Percentiles rank a stretch among this genome's conserved stretches.
Evolutionary conservation across 2,113 vertebrate species (phyloP).

Genomic region (Pterocles burchelli): DNA sequence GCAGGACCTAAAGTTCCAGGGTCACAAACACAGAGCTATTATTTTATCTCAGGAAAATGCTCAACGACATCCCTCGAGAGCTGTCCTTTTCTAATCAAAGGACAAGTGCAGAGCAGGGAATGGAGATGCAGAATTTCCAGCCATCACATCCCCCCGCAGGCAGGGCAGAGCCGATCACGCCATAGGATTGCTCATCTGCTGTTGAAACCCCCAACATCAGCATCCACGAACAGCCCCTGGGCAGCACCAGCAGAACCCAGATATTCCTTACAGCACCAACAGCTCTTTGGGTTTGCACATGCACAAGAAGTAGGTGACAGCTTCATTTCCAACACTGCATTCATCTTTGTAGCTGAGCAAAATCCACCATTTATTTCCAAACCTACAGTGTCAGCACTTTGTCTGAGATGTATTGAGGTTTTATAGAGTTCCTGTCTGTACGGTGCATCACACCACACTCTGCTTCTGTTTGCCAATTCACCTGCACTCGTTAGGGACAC

Average conservation of each 20-base stretch:
- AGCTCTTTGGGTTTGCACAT: not conserved
- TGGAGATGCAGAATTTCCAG: not conserved
- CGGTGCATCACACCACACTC: not conserved
- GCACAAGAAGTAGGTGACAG: not conserved
- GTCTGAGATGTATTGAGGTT: not conserved
- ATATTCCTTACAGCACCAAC: not conserved
- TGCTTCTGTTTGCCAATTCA: not conserved
- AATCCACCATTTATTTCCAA: not conserved
- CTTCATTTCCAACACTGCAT: not conserved
- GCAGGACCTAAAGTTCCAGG: constrained; percentile 44
- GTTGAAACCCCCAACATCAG: not conserved
- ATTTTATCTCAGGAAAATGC: constrained; percentile 31
- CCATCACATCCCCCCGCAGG: not conserved
- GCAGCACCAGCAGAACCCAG: not conserved
- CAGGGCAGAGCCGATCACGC: not conserved
- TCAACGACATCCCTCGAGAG: constrained; percentile 7
- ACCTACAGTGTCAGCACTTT: not conserved
- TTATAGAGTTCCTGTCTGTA: not conserved
- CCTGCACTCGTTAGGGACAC: not conserved
- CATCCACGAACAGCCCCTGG: not conserved
- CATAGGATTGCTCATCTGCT: not conserved
- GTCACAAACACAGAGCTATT: constrained; percentile 40
- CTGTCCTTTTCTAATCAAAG: constrained; percentile 21
- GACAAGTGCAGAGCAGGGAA: not conserved
- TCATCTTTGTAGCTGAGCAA: not conserved